Evolutionary conservation across 2,797 vertebrate species (phyloP).

Genomic region (Scyliorhinus canicula): DNA sequence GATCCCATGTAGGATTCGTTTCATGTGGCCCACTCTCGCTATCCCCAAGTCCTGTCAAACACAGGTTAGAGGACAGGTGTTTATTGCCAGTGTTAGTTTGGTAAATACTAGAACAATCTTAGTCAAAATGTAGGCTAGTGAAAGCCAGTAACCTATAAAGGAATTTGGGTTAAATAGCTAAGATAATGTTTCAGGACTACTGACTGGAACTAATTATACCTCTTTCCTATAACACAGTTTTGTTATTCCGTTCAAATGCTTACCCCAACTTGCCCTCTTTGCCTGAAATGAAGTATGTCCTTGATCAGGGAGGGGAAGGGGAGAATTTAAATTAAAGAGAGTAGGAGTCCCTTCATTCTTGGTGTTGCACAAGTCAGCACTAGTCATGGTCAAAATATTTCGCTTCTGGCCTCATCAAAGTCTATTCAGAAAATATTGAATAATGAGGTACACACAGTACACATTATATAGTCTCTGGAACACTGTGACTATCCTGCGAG

Average conservation of each 20-base stretch:
- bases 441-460: background rate
- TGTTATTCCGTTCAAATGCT: background rate
- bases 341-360: background rate
- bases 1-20: slow-evolving; percentile 91
- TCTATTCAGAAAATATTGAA: background rate
- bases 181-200: no score
- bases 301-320: background rate
- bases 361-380: background rate
- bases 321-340: slow-evolving; percentile 4
- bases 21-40: slow-evolving; percentile 95
- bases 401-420: background rate
- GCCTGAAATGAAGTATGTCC: background rate
- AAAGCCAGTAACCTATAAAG: background rate
- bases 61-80: slow-evolving; percentile 43
- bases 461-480: background rate
- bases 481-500: background rate
- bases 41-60: slow-evolving; percentile 82
- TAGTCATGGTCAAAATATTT: background rate
- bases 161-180: background rate
- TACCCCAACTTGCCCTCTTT: background rate
- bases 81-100: slow-evolving; percentile 28
- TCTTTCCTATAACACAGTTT: background rate
- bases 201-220: background rate
- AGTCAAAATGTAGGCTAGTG: background rate
- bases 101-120: background rate